phyloP scores from a whole-genome alignment of 2,797 vertebrate species.

The Manis pentadactyla region DNA sequence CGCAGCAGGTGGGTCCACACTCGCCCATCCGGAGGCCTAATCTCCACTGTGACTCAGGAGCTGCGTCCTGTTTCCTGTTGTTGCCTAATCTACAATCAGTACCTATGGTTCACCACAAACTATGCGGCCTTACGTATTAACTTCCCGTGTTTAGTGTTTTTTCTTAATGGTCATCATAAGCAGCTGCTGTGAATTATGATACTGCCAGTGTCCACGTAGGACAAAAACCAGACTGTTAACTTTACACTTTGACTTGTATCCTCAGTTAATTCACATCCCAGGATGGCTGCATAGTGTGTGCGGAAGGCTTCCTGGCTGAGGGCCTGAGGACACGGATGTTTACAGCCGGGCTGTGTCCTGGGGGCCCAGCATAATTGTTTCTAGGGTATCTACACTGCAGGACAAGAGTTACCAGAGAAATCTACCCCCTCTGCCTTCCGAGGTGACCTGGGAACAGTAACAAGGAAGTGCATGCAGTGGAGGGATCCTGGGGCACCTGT shows the following conservation, averaged over 20 bases:
- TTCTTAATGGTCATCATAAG: neutral
- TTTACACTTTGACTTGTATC: too few relatives aligned
- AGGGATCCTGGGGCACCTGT: neutral
- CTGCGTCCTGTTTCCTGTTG: neutral
- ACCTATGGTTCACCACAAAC: too few relatives aligned
- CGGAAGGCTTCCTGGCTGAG: accelerated
- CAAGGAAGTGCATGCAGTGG: neutral
- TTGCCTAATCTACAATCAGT: neutral
- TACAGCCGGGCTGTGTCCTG: neutral
- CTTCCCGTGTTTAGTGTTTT: neutral
- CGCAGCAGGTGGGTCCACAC: accelerated
- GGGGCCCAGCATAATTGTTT: neutral
- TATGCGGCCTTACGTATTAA: neutral
- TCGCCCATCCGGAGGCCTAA: neutral
- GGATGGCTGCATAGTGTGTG: accelerated
- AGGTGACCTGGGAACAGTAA: neutral
- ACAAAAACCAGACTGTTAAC: neutral
- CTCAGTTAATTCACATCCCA: neutral
- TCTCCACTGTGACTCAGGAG: accelerated
- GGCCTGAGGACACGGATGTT: neutral
- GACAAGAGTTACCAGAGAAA: neutral
- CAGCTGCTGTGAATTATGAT: neutral
- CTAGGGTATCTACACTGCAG: neutral
- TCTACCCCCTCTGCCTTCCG: neutral
- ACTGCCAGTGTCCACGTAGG: neutral